Conservation (phyloP, 2,113 vertebrate genomes). For the Hydropotes inermis region DNA sequence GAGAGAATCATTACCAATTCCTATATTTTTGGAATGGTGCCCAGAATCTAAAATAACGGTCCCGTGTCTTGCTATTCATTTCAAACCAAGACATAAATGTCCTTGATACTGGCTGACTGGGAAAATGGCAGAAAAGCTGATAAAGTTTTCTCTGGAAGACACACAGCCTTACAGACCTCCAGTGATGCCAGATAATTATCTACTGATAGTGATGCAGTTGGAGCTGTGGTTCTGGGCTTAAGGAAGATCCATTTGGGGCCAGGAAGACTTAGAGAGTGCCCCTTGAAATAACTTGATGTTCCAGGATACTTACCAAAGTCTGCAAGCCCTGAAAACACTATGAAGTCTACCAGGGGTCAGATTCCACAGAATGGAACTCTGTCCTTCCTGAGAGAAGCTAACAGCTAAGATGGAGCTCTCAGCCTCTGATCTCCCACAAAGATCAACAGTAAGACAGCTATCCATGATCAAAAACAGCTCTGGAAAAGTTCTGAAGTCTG, state of each 20-base stretch:
- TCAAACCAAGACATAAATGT: background rate
- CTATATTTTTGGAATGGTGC: background rate
- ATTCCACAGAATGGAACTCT: background rate
- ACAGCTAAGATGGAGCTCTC: background rate
- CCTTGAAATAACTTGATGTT: background rate
- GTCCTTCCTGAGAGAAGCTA: background rate
- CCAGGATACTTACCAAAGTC: background rate
- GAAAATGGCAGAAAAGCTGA: slow-evolving; percentile 11
- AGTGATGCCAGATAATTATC: background rate
- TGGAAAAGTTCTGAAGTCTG: background rate
- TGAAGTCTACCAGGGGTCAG: background rate
- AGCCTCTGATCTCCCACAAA: background rate
- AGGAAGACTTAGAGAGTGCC: background rate
- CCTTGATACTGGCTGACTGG: background rate
- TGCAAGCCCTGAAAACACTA: background rate
- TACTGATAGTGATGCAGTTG: background rate
- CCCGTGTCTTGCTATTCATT: background rate
- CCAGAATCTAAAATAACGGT: slow-evolving; percentile 23
- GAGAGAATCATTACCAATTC: background rate
- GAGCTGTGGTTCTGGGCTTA: background rate
- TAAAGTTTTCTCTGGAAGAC: background rate
- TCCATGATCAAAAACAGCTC: background rate
- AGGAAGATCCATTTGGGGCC: background rate
- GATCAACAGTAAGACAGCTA: background rate
- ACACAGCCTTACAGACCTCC: background rate